phyloP scores from a whole-genome alignment of 2,888 invertebrate species.

The Drosophila kokeensis region DNA sequence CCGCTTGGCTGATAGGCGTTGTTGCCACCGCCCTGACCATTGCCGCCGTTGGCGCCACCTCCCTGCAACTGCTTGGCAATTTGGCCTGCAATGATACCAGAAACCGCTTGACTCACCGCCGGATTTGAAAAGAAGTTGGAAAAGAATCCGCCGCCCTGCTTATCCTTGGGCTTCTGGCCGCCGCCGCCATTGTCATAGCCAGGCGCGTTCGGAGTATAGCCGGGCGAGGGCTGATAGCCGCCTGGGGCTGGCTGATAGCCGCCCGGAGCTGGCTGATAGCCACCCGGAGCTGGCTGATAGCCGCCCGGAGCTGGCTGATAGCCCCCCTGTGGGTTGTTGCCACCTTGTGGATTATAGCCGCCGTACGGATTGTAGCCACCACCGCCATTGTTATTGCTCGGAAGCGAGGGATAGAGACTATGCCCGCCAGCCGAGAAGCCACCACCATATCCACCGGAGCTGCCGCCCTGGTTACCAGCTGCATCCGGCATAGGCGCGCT shows the following conservation, averaged over 20 bases:
- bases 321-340: conserved; percentile 65
- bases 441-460: conserved; percentile 82
- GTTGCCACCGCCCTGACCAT: conserved; percentile 62
- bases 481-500: conserved; percentile 75
- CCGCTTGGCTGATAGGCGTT: conserved; percentile 69
- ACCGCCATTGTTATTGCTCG: conserved; percentile 55
- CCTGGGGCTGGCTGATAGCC: conserved; percentile 78
- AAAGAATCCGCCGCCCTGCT: conserved; percentile 82
- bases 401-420: conserved; percentile 82
- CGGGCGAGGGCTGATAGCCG: conserved; percentile 67
- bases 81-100: conserved; percentile 84
- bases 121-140: conserved; percentile 84
- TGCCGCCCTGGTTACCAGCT: conserved; percentile 44
- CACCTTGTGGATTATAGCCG: conserved; percentile 69
- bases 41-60: conserved; percentile 66
- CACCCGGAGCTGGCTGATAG: conserved; percentile 57
- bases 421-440: conserved; percentile 84
- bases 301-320: conserved; percentile 23
- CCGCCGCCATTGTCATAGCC: conserved; percentile 72
- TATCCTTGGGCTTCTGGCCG: conserved; percentile 81
- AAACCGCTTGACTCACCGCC: conserved; percentile 83
- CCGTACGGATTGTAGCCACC: conserved; percentile 64
- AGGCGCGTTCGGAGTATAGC: conserved; percentile 79
- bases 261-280: conserved; percentile 61
- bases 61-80: conserved; percentile 83